Base-by-base conservation (phyloP, 1,140 invertebrate genomes). In the Drosophila malerkotliana region DNA sequence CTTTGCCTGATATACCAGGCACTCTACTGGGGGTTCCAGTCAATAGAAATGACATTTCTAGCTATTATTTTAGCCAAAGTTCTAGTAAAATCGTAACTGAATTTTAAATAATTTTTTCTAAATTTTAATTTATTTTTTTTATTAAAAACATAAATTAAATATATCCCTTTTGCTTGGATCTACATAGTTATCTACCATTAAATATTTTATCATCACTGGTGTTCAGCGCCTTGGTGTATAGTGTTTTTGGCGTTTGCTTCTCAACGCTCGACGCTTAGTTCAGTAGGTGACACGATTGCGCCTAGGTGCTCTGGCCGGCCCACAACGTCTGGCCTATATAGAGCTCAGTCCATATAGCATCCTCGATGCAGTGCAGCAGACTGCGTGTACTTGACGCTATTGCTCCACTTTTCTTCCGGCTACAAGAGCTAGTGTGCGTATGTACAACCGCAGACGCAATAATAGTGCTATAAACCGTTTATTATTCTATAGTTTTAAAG, bases 311-410 rank as follows among this genome's bases (percentile, higher is more conserved):
- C 30, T 57, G 24, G 51, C 44, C 34, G 53, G 59, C 67, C 45
- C 73, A 66, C 47, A 47, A 51, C 81, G 77, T 85, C 74, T 85
- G 81, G 68, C 82, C 81, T 74, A 85, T 81, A 76, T 66, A 47
- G 54, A 14, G 37, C 24, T 4, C 7, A 52, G 15, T 15, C 41
- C 41, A 10, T 12, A 45, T 18, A 44, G 34, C 45, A 69, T 49
- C 41, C 72, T 59, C 41, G 61, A 60, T 76, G 73, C 52, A 55
- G 63, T 78, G 79, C 66, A 72, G 60, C 48, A 73, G 74, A 81
- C 66, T 54, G 78, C 82, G 79, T 82, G 82, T 76, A 88, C 83
- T 88, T 87, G 82, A 88, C 83, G 78, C 82, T 75, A 69, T 79
- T 87, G 83, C 83, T 87, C 83, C 83, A 87, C 56, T 83, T 88